Conservation (phyloP, 2,113 vertebrate species). For the Mastomys coucha region DNA sequence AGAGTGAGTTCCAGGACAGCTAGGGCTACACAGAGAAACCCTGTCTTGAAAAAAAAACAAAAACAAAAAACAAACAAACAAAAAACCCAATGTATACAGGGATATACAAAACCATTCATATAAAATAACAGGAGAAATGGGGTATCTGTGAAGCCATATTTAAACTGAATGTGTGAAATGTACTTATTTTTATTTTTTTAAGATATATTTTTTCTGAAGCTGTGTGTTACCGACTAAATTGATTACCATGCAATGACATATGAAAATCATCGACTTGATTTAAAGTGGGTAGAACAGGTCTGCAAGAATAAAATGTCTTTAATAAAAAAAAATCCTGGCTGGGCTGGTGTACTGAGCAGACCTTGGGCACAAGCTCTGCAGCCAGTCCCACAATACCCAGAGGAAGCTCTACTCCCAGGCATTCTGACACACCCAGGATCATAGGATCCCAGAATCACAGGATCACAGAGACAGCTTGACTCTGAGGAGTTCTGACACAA, state of each 20-base stretch:
- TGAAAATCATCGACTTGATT: slow-evolving; percentile 23
- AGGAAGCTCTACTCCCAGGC: too few relatives aligned
- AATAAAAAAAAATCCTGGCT: background rate
- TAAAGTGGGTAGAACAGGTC: background rate
- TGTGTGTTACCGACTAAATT: background rate
- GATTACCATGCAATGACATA: background rate
- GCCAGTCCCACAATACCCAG: too few relatives aligned
- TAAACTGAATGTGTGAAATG: background rate
- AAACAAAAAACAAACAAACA: too few relatives aligned
- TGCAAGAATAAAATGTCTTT: slow-evolving; percentile 35
- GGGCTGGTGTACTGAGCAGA: too few relatives aligned
- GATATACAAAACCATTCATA: rapidly evolving
- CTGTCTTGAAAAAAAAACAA: too few relatives aligned
- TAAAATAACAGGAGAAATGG: background rate
- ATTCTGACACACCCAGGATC: too few relatives aligned
- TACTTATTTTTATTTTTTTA: background rate
- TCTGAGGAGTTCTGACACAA: too few relatives aligned
- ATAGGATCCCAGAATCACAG: too few relatives aligned
- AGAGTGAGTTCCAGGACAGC: too few relatives aligned
- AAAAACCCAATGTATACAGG: slow-evolving; percentile 1
- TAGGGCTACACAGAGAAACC: too few relatives aligned
- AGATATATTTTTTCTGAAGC: background rate
- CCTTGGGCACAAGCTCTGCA: too few relatives aligned
- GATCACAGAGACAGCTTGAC: too few relatives aligned
- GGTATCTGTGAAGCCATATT: background rate